A percentile compares a stretch with the other conserved stretches of the same genome.
Evolutionary conservation across 2,797 vertebrate species (phyloP).

Genomic region (Silurus lanzhouensis): DNA sequence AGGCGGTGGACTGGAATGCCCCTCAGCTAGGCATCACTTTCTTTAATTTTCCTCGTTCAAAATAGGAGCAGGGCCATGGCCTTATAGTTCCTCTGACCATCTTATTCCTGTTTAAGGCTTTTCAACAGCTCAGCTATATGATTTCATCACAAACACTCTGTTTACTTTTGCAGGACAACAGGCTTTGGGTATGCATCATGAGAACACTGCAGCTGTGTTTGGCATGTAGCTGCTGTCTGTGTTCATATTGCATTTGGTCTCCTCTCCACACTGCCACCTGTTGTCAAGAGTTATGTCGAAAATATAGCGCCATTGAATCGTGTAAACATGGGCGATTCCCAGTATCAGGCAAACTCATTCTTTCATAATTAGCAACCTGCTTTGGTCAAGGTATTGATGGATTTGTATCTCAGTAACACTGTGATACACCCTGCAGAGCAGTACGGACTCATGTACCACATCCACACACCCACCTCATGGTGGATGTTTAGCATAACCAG

Average conservation of each 20-base stretch:
- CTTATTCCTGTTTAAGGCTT: constrained; percentile 3
- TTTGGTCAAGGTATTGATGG: background rate
- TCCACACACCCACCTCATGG: background rate
- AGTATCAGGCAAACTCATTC: background rate
- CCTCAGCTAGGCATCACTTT: background rate
- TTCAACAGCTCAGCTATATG: constrained; percentile 20
- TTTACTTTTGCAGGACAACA: constrained; percentile 41
- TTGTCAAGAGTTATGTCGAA: constrained; percentile 16
- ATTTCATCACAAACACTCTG: constrained; percentile 38
- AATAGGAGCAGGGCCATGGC: background rate
- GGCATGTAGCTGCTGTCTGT: constrained; percentile 37
- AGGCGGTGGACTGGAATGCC: constrained; percentile 48
- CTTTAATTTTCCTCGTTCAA: background rate
- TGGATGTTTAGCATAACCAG: background rate
- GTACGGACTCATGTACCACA: background rate
- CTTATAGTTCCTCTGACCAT: background rate
- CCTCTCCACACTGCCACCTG: constrained; percentile 49
- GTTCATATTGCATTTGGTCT: constrained; percentile 20
- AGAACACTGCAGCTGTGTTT: constrained; percentile 49
- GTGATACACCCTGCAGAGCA: background rate
- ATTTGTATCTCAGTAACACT: background rate
- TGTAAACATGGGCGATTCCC: background rate
- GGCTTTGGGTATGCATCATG: constrained; percentile 29
- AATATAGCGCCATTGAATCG: background rate
- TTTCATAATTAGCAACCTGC: background rate